Percentiles rank a stretch among this genome's conserved stretches.
Evolutionary conservation across 2,888 invertebrate species (phyloP).

Genomic region (Craniophora ligustri): DNA sequence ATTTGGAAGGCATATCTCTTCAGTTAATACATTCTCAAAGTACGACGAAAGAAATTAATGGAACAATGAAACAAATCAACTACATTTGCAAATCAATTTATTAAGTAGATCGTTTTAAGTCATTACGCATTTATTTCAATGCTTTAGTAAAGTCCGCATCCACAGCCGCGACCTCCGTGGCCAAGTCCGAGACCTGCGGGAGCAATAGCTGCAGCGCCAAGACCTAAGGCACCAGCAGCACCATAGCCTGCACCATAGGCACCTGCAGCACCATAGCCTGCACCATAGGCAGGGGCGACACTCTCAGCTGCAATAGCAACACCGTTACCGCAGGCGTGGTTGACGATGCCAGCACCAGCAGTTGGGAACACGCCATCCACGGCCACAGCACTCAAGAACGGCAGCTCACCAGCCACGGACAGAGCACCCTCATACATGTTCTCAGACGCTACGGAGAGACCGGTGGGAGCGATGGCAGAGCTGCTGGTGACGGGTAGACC

Average conservation of each 20-base stretch:
- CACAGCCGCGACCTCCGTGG: constrained; percentile 15
- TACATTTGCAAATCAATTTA: too few species aligned
- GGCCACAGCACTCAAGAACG: constrained; percentile 36
- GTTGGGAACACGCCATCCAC: constrained; percentile 32
- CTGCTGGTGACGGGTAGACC: constrained; percentile 44
- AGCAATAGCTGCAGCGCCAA: background rate
- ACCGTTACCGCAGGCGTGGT: constrained; percentile 36
- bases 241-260: background rate
- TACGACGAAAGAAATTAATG: too few species aligned
- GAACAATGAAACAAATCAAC: too few species aligned
- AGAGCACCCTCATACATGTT: constrained; percentile 44
- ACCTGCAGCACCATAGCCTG: background rate
- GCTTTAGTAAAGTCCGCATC: constrained; percentile 16
- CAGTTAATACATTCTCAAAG: too few species aligned
- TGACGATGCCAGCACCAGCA: constrained; percentile 38
- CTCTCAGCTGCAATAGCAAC: constrained; percentile 1
- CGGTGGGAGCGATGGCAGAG: constrained; percentile 44
- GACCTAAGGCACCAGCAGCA: background rate
- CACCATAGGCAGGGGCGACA: background rate
- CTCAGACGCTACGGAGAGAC: constrained; percentile 27
- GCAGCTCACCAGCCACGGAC: constrained; percentile 36
- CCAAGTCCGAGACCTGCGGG: background rate
- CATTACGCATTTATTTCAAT: too few species aligned
- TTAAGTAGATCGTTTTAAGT: too few species aligned
- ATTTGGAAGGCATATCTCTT: too few species aligned